Evolutionary conservation across 2,113 vertebrate species (phyloP), one percentile per base, ranked within the genome.

Genomic region (Saguinus midas): DNA sequence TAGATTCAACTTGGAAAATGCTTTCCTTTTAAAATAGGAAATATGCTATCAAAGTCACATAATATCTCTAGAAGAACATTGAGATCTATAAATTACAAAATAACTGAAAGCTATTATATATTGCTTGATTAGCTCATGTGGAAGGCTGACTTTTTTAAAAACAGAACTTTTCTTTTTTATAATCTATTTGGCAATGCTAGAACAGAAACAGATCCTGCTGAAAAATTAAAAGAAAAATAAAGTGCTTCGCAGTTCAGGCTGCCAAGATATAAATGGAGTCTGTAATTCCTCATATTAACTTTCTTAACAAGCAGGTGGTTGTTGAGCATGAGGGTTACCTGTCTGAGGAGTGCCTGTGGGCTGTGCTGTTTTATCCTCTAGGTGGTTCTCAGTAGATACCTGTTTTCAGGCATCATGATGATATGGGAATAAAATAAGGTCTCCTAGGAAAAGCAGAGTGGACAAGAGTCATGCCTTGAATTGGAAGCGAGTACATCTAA

Each of bases 11-110:
- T 43, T n/a, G 35, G 45, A 87, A 82, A 37, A 75, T 5, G 29
- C 32, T 32, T 48, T 37, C 29, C 27, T 91, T 91, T 73, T 87
- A 50, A 89, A 89, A 35, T 70, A 93, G 68, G 37, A 82, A 84
- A 52, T n/a, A 29, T 8, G n/a, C 48, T 23, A 9, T 11, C 57
- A 5, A 82, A 32, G 43, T 90, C 84, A 66, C 82, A 6, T n/a
- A 8, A 18, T 85, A 21, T 32, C 25, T 73, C 9, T 52, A 70
- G 82, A 80, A 58, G 45, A 45, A 8, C n/a, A 40, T 9, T 6
- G 50, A 55, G 21, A 25, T 81, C 61, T 37, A 25, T 58, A 40
- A 75, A 86, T 29, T 57, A 87, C 75, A 23, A 64, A 55, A 35
- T 13, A 29, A 68, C 25, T 25, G 76, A 92, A 95, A 66, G 43